Conservation (phyloP, 2,797 vertebrate species). For the Phoxinus dragarum region DNA sequence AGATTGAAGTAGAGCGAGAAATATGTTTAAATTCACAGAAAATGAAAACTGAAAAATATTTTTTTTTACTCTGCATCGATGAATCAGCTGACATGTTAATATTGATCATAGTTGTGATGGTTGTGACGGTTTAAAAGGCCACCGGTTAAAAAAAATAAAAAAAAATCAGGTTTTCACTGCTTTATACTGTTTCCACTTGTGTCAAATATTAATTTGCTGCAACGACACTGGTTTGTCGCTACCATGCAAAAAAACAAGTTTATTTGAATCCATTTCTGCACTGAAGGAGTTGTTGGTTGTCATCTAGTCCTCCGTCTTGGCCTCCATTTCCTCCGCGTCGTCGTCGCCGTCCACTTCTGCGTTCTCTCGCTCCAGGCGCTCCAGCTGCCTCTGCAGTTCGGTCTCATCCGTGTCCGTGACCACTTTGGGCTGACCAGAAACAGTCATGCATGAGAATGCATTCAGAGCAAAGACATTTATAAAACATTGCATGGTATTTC, state of each 20-base stretch:
- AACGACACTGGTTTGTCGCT: not conserved
- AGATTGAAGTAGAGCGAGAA: not conserved
- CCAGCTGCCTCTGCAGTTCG: slow-evolving; percentile 93
- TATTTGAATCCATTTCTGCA: not conserved
- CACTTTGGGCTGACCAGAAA: slow-evolving; percentile 88
- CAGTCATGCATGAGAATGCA: no score
- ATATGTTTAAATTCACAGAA: not conserved
- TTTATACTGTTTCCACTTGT: not conserved
- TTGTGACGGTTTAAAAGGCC: not conserved
- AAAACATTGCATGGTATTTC: not conserved
- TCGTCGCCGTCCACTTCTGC: slow-evolving; percentile 98
- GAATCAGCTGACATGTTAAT: not conserved
- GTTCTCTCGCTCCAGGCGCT: slow-evolving; percentile 96
- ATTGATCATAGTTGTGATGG: not conserved
- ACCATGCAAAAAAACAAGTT: not conserved
- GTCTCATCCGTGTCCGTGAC: slow-evolving; percentile 99
- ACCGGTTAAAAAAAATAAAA: not conserved
- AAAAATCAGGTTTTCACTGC: not conserved
- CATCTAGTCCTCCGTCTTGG: slow-evolving; percentile 92
- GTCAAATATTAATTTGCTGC: not conserved
- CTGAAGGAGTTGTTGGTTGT: not conserved
- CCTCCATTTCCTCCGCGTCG: slow-evolving; percentile 97
- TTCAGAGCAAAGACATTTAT: not conserved
- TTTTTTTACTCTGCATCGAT: not conserved
- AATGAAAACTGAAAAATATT: not conserved